phyloP scores from a whole-genome alignment of 2,888 invertebrate species.

The Venusia cambrica region DNA sequence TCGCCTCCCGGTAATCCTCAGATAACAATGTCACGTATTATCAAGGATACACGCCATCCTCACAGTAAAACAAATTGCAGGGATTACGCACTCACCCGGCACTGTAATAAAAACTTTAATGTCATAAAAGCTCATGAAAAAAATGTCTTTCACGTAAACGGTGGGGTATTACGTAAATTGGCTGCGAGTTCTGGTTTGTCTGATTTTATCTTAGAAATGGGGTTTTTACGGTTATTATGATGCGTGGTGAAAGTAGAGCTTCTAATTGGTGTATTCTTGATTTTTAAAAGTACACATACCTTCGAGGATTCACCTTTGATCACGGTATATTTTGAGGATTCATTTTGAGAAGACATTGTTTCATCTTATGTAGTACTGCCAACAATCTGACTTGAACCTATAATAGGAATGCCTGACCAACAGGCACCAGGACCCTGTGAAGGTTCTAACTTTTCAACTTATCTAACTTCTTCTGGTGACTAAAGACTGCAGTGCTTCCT shows the following conservation, averaged over 20 bases:
- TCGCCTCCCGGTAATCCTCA: slow-evolving; percentile 40
- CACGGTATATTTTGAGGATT: no score
- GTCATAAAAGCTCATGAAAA: slow-evolving; percentile 42
- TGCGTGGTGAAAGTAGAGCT: slow-evolving; percentile 9
- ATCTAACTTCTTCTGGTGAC: no score
- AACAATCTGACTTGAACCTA: no score
- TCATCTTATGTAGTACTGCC: no score
- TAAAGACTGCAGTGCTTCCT: no score
- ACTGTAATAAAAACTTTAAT: slow-evolving; percentile 52
- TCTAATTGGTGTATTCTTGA: not conserved
- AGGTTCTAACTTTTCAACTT: no score
- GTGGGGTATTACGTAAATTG: slow-evolving; percentile 25
- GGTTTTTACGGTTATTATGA: slow-evolving; percentile 14
- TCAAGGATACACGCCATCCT: slow-evolving; percentile 53
- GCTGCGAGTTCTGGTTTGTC: slow-evolving; percentile 23
- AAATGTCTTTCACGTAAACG: slow-evolving; percentile 34
- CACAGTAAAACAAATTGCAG: slow-evolving; percentile 66
- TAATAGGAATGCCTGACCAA: no score
- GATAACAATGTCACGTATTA: slow-evolving; percentile 68
- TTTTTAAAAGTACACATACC: not conserved
- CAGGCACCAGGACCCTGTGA: no score
- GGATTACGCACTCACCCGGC: slow-evolving; percentile 55
- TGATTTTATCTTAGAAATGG: slow-evolving; percentile 21
- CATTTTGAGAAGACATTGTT: no score
- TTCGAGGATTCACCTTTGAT: not conserved